These are phyloP conservation scores for Pipistrellus pipistrellus DNA, from an alignment of 2,797 vertebrate genomes.

Conservation along the genomic window DNA sequence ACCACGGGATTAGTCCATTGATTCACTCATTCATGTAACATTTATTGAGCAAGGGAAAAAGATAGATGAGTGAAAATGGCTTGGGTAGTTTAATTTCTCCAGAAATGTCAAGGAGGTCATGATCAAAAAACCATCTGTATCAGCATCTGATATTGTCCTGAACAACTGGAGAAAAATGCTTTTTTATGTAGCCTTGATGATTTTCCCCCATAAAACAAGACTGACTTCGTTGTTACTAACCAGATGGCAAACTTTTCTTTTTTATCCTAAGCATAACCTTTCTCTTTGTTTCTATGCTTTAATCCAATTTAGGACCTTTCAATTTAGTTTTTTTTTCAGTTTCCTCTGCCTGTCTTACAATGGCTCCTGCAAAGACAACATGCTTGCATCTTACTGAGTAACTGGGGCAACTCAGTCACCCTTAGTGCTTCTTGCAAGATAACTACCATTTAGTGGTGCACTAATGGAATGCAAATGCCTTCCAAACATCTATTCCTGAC, in stretches of 20 bases:
- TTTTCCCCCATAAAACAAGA: constrained; percentile 9
- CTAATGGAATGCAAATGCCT: neutral
- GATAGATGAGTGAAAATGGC: neutral
- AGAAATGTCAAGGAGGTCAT: constrained; percentile 3
- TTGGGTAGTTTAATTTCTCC: constrained; percentile 11
- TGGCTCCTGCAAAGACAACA: neutral
- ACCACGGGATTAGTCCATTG: neutral
- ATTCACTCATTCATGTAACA: constrained; percentile 18
- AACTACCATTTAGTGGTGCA: neutral
- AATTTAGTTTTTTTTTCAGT: neutral
- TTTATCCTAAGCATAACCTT: neutral
- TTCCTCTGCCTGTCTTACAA: neutral
- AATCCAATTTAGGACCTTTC: neutral
- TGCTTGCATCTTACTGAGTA: neutral
- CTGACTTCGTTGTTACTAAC: constrained; percentile 37
- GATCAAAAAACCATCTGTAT: neutral
- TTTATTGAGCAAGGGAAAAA: constrained; percentile 39
- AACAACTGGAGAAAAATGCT: neutral
- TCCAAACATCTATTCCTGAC: neutral
- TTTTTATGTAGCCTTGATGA: neutral
- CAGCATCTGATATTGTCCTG: neutral
- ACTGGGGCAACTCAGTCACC: neutral
- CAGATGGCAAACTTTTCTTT: neutral
- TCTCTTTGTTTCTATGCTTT: constrained; percentile 43
- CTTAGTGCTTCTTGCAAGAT: neutral